Evolutionary conservation across 1,140 invertebrate species (phyloP), one percentile per base, ranked within the genome.

Genomic region (Cryptotermes secundus): DNA sequence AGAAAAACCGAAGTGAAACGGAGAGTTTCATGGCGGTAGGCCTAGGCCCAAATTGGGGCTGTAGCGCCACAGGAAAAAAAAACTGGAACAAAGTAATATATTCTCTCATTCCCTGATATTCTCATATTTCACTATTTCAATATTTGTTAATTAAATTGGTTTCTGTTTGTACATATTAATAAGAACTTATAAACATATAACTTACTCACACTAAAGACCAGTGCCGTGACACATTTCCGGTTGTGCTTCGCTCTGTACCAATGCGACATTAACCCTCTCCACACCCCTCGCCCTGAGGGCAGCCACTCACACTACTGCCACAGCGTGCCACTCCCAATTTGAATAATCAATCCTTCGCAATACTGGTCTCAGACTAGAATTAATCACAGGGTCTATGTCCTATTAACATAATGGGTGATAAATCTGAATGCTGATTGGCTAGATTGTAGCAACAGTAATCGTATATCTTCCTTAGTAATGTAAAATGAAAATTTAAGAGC

Each of bases 291-390:
- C 45, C 45, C 3, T 22, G 45, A 31, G 26, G 59, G 59, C 59
- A 72, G 26, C 9, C 9, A 7, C n/a, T 14, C 59, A 31, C 59
- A 31, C n/a, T 72, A 31, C 45, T 3, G 14, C 59, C 26, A n/a
- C 59, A 72, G 59, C n/a, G 26, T 72, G 59, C n/a, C 59, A 72
- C 59, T 72, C 31, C 59, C 26, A 72, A 72, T 72, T 72, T 72
- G 59, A 72, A 72, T 72, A 72, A 72, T 72, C 59, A 72, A 72
- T 72, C 59, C 59, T 72, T 72, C 59, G 59, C 59, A 72, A 72
- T 72, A 31, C 59, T 26, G 59, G 16, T 26, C 59, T 72, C n/a
- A 72, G 26, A 1, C 59, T 72, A n/a, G 59, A 72, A 72, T 72
- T 72, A 72, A 72, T 72, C 59, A 72, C 59, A 72, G 59, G 59